These are phyloP conservation scores for Napeogenes inachia DNA, from an alignment of 2,888 invertebrate genomes.

Conservation along the genomic window DNA sequence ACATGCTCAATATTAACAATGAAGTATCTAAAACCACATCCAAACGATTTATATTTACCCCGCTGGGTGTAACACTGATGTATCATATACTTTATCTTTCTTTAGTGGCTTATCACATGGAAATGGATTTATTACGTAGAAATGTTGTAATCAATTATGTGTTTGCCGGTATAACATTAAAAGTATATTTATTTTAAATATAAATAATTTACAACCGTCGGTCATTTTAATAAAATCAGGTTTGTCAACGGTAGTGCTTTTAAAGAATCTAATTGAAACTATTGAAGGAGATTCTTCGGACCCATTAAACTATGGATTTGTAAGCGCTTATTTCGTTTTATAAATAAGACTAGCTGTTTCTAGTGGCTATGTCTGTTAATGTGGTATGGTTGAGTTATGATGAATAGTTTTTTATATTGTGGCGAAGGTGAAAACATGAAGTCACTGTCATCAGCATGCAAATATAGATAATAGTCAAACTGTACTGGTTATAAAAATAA, in stretches of 20 bases:
- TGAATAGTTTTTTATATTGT: too few species aligned
- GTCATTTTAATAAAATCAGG: slow-evolving; percentile 49
- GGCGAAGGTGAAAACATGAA: too few species aligned
- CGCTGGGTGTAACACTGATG: slow-evolving; percentile 5
- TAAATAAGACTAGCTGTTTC: too few species aligned
- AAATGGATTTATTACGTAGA: slow-evolving; percentile 4
- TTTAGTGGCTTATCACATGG: neutral
- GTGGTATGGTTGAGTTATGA: too few species aligned
- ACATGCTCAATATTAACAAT: slow-evolving; percentile 12
- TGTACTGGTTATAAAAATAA: too few species aligned
- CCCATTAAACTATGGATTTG: slow-evolving; percentile 28
- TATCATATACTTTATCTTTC: slow-evolving; percentile 2
- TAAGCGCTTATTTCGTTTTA: slow-evolving; percentile 29
- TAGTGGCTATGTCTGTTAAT: too few species aligned
- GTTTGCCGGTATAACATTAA: slow-evolving; percentile 8
- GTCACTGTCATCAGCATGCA: too few species aligned
- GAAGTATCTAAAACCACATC: slow-evolving; percentile 3
- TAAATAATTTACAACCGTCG: slow-evolving; percentile 53
- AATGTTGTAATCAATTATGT: slow-evolving; percentile 8
- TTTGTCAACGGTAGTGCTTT: slow-evolving; percentile 47
- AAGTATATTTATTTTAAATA: too few species aligned
- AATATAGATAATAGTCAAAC: too few species aligned
- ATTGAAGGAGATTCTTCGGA: slow-evolving; percentile 34
- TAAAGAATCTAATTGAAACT: slow-evolving; percentile 45
- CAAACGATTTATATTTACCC: slow-evolving; percentile 10